Base-by-base conservation (phyloP, 2,797 vertebrate species). In the Emys orbicularis region DNA sequence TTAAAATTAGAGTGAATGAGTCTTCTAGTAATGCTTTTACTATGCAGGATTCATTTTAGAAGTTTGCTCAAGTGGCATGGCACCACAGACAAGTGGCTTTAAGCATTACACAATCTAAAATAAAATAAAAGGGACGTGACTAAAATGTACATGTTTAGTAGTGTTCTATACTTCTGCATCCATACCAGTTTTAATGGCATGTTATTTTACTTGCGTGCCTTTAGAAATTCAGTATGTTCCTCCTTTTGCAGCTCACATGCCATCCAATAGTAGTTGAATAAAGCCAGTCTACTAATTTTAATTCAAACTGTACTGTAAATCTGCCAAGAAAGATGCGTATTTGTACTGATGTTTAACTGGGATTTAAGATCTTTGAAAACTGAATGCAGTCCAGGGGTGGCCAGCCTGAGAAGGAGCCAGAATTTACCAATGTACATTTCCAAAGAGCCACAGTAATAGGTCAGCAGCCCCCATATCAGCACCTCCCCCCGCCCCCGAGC, bases 281-380 rank as follows among this genome's bases (percentile, higher is more conserved):
- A 49, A 77, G 44, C 25, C 37, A 41, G 29, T 77, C 6, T 27
- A 47, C 27, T 29, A 18, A 29, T 47, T 47, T 77, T 77, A 49
- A 77, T 9, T 37, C 12, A 76, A 5, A n/a, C 23, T 56, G 15
- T 2, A 13, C 68, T 50, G 23, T 0, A 1, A 7, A n/a, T 0
- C 1, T 0, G 56, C 12, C 6, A 49, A 91, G 53, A 16, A 76
- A 31, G 59, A 19, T 3, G 56, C 0, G 23, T 3, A 31, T 34
- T 34, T 9, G 23, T 3, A 47, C 0, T 13, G 21, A 52, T 15
- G 72, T 23, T n/a, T 0, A 72, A 29, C 44, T 0, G 4, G 4
- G 4, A 3, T 12, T 50, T 3, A 3, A 81, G 79, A 56, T 31
- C 34, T 56, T 52, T 54, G 12, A 27, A 21, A 5, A 54, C 53